These are phyloP conservation scores for Paguma larvata DNA, from an alignment of 2,797 vertebrate species.

Conservation along the genomic window DNA sequence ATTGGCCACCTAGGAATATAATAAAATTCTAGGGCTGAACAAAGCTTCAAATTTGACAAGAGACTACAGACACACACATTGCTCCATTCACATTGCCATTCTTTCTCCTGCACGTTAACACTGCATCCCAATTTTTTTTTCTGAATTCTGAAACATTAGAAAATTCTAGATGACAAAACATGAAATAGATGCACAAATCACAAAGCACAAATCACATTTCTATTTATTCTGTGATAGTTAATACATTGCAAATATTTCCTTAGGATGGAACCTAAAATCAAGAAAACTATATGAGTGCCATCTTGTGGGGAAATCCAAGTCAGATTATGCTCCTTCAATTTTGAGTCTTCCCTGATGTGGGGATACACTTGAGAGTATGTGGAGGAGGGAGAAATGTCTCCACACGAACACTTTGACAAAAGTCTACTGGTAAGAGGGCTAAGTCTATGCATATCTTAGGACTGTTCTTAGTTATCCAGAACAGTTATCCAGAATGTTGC, in stretches of 20 bases:
- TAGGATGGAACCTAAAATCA: slow-evolving; percentile 9
- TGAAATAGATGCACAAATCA: slow-evolving; percentile 25
- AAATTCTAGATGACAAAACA: slow-evolving; percentile 43
- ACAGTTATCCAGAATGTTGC: neutral
- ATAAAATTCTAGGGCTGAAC: slow-evolving; percentile 24
- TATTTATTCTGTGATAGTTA: slow-evolving; percentile 45
- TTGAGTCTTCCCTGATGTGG: neutral
- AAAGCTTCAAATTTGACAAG: neutral
- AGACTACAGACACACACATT: neutral
- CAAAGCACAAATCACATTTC: slow-evolving; percentile 68
- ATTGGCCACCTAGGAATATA: neutral
- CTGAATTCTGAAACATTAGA: slow-evolving; percentile 59
- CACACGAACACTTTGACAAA: neutral
- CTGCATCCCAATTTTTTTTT: neutral
- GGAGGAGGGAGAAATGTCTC: neutral
- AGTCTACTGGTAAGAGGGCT: neutral
- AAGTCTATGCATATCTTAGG: neutral
- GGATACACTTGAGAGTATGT: neutral
- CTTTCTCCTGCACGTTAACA: neutral
- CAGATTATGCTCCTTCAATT: neutral
- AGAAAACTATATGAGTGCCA: slow-evolving; percentile 31
- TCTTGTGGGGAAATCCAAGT: slow-evolving; percentile 53
- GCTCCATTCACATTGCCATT: slow-evolving; percentile 10
- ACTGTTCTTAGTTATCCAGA: neutral
- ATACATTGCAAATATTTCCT: slow-evolving; percentile 43